These are phyloP conservation scores for Protomyctophum bolini DNA, from an alignment of 2,113 vertebrate species.

Conservation along the genomic window DNA sequence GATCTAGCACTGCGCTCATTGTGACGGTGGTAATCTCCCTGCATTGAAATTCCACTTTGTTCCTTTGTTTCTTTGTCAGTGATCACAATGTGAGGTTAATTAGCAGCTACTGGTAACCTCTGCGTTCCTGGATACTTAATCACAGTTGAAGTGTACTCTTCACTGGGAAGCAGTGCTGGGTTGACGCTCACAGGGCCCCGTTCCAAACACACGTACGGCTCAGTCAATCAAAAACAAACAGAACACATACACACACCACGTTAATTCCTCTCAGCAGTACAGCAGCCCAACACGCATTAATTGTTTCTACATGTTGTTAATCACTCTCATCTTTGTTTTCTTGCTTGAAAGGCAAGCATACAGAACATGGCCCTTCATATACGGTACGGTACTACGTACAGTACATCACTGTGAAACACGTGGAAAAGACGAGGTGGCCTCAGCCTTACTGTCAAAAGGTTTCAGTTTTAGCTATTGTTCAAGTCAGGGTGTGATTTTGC, in stretches of 20 bases:
- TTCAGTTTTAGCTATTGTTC: conserved; percentile 38
- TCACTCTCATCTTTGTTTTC: conserved; percentile 48
- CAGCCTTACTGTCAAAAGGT: conserved; percentile 23
- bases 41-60: conserved; percentile 84
- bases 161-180: conserved; percentile 54
- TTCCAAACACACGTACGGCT: conserved; percentile 61
- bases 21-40: conserved; percentile 81
- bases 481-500: conserved; percentile 42
- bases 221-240: conserved; percentile 67
- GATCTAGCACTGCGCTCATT: conserved; percentile 79
- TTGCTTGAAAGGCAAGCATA: conserved; percentile 34
- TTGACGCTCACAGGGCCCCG: conserved; percentile 61
- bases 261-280: conserved; percentile 67
- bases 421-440: conserved; percentile 16
- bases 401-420: not conserved
- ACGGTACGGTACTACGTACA: not conserved
- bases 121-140: conserved; percentile 77
- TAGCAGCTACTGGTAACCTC: conserved; percentile 82
- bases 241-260: conserved; percentile 64
- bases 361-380: conserved; percentile 10
- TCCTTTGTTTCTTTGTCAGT: conserved; percentile 83
- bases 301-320: conserved; percentile 54
- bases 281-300: conserved; percentile 39
- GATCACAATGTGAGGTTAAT: conserved; percentile 83
- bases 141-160: conserved; percentile 80